Evolutionary conservation across 2,888 invertebrate genomes (phyloP).

Genomic region (Acronicta aceris): DNA sequence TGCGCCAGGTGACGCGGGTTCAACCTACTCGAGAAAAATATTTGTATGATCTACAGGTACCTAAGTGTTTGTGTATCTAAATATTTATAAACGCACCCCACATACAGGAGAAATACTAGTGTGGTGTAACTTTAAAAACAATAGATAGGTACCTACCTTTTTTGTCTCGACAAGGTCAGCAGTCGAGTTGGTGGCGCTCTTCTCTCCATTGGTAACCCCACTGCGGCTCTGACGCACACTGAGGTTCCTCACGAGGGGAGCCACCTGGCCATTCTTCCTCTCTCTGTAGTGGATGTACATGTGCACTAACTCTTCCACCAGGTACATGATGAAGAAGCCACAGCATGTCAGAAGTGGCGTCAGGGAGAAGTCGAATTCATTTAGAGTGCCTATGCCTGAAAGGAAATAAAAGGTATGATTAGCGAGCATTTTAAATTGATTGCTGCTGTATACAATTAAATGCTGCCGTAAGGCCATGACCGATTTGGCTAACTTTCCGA

Average conservation of each 20-base stretch:
- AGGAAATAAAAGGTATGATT: conserved; percentile 24
- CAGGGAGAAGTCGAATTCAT: conserved; percentile 89
- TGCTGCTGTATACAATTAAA: too few relatives aligned
- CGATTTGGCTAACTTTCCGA: too few relatives aligned
- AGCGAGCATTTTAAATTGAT: conserved; percentile 1
- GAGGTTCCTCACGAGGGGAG: conserved; percentile 81
- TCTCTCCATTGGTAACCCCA: conserved; percentile 64
- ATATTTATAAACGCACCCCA: too few relatives aligned
- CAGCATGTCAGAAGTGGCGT: conserved; percentile 93
- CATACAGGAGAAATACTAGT: too few relatives aligned
- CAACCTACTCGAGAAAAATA: too few relatives aligned
- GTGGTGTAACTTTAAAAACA: too few relatives aligned
- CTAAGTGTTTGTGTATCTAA: too few relatives aligned
- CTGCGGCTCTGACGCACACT: conserved; percentile 78
- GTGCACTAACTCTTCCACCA: conserved; percentile 94
- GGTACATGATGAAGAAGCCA: conserved; percentile 93
- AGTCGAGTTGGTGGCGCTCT: conserved; percentile 80
- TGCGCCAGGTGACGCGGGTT: too few relatives aligned
- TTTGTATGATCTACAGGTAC: too few relatives aligned
- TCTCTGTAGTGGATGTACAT: conserved; percentile 90
- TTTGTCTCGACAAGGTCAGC: conserved; percentile 80
- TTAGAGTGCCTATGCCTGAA: conserved; percentile 78
- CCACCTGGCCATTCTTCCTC: conserved; percentile 67
- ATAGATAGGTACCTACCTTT: too few relatives aligned
- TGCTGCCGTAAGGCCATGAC: too few relatives aligned